Evolutionary conservation across 2,797 vertebrate genomes (phyloP).

Genomic region (Dendrocincla tyrannina): DNA sequence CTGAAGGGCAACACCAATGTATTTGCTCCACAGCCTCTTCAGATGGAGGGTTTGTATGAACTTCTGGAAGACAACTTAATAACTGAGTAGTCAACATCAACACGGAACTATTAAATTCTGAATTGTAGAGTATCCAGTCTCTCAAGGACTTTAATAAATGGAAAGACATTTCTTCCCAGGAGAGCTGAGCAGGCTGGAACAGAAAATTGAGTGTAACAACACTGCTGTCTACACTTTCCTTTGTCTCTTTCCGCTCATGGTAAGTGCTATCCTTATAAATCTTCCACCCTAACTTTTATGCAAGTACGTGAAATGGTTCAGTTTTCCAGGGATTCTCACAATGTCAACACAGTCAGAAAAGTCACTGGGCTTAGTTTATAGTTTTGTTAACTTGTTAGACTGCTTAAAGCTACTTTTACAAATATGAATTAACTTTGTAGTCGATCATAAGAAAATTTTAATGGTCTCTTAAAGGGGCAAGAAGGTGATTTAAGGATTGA

Average conservation of each 20-base stretch:
- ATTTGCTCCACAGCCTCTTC: background rate
- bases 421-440: background rate
- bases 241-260: background rate
- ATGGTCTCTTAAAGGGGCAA: background rate
- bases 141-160: constrained; percentile 30
- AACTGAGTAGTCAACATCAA: constrained; percentile 41
- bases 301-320: background rate
- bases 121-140: constrained; percentile 20
- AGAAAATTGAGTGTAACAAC: constrained; percentile 12
- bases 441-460: background rate
- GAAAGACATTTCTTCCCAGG: constrained; percentile 2
- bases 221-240: background rate
- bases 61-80: constrained; percentile 56
- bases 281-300: background rate
- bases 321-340: background rate
- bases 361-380: background rate
- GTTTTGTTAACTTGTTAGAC: background rate
- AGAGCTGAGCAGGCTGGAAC: background rate
- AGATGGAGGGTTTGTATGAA: background rate
- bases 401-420: background rate
- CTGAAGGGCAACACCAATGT: background rate
- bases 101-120: background rate
- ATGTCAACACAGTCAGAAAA: background rate
- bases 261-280: background rate
- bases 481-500: background rate